Percentiles rank a stretch among this genome's conserved stretches.
Conservation (phyloP, 2,888 invertebrate species). For the Synergus gifuensis region DNA sequence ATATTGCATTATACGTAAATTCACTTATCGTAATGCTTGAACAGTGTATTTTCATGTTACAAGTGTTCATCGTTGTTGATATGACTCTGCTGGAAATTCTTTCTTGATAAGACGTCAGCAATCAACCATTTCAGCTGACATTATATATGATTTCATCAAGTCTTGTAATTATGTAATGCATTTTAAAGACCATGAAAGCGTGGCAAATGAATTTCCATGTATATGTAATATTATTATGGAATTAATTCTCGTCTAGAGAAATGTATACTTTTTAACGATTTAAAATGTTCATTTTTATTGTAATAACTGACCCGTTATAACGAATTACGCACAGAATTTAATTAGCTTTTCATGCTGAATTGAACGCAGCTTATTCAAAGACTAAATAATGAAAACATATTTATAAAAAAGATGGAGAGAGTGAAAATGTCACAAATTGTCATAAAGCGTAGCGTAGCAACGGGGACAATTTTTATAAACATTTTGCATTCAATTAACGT, state of each 20-base stretch:
- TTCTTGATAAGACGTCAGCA: not conserved
- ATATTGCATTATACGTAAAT: no score
- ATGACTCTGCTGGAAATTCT: not conserved
- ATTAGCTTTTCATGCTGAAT: conserved; percentile 18
- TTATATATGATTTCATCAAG: not conserved
- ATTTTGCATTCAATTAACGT: not conserved
- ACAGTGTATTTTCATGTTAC: not conserved
- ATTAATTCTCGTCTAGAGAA: no score
- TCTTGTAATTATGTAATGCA: no score
- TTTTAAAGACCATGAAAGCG: no score
- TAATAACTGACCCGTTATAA: not conserved
- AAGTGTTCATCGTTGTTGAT: not conserved
- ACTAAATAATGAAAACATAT: not conserved
- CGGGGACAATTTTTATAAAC: not conserved
- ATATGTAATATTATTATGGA: no score
- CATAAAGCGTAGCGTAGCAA: not conserved
- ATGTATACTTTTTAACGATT: no score
- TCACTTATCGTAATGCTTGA: not conserved
- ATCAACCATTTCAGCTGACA: not conserved
- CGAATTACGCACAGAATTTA: not conserved
- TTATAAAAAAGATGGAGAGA: not conserved
- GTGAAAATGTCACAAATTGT: not conserved
- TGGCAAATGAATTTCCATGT: no score
- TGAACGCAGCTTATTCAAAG: conserved; percentile 4
- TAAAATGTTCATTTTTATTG: not conserved